phyloP scores from a whole-genome alignment of 2,113 vertebrate genomes.

The Pholis gunnellus region DNA sequence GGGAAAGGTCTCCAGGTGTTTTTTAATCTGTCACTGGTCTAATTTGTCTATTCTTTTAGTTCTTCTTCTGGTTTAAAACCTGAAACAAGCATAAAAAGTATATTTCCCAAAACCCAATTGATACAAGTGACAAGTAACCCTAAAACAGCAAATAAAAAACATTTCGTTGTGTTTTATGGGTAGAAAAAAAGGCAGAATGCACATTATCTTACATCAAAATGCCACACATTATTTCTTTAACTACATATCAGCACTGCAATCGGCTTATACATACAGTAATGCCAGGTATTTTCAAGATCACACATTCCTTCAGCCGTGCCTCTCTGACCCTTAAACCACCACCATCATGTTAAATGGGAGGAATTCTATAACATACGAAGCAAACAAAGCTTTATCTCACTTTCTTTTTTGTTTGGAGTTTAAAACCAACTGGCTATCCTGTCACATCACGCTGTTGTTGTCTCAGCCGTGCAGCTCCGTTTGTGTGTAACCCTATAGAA shows the following conservation, averaged over 20 bases:
- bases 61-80: no score
- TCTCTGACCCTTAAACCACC: background rate
- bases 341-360: background rate
- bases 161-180: background rate
- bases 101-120: no score
- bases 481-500: constrained; percentile 7
- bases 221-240: background rate
- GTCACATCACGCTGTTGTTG: constrained; percentile 10
- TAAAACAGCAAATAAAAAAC: background rate
- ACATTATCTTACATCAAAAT: background rate
- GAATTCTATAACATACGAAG: constrained; percentile 11
- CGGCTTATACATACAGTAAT: background rate
- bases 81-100: no score
- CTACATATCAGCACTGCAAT: background rate
- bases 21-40: background rate
- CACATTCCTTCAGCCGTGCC: background rate
- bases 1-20: no score
- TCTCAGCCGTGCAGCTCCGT: background rate
- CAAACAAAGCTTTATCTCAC: background rate
- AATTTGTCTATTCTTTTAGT: background rate
- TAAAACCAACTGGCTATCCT: background rate
- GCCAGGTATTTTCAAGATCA: background rate
- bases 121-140: background rate
- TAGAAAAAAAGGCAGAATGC: background rate
- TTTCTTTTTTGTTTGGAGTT: background rate